Evolutionary conservation across 2,797 vertebrate species (phyloP), one percentile per base, ranked within the genome.

Genomic region (Pelochelys cantorii): DNA sequence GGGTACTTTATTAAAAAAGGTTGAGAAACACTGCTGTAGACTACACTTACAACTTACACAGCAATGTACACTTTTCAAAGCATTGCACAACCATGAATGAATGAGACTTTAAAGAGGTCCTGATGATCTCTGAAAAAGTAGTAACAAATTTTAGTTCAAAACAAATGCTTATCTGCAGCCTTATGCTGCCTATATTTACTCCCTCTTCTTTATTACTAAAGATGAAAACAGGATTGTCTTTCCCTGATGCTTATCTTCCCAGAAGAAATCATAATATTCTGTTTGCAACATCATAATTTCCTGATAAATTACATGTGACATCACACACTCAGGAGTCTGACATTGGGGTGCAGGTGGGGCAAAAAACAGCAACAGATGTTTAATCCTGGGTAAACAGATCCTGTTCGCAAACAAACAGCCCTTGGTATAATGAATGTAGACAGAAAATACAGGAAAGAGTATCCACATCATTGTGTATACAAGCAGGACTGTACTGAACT

Each of bases 231-330:
- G 1, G 42, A 59, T 84, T 11, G 29, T 37, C 53, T 11, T 10
- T 42, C 62, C 65, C 27, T 75, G 37, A 7, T 75, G 37, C 25
- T 75, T 75, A 48, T 25, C 48, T 11, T 75, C 1, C 0, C 77
- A 77, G 62, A 5, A 52, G 13, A 79, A 31, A 4, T 13, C 54
- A 54, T 34, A 5, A 31, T 0, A 22, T 80, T 62, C 31, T 23
- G 57, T 52, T 17, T 31, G 13, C 48, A 59, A 56, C 14, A 88
- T 62, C 79, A 11, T 11, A 22, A 1, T 0, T 59, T 82, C 78
- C 81, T 1, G 0, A 75, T 14, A 75, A 75, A 75, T 37, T 48
- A 75, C 65, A 42, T 8, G 0, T 1, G 0, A 71, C 54, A 20
- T 23, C 55, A 52, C 2, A 0, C 27, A 0, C 23, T 13, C 79